Conservation (phyloP, 2,888 invertebrate species). For the Agapostemon virescens region DNA sequence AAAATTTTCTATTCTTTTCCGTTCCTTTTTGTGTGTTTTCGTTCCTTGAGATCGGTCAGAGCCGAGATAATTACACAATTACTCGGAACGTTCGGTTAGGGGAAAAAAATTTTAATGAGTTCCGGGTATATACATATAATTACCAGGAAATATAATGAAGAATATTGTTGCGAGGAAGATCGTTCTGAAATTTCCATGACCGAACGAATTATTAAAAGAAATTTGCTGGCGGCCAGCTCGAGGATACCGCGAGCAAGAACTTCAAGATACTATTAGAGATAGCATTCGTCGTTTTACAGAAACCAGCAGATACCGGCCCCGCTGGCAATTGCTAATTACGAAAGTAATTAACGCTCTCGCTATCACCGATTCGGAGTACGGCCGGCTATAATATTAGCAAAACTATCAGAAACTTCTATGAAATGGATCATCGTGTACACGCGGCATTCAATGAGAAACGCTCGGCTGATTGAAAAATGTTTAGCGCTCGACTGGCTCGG, state of each 20-base stretch:
- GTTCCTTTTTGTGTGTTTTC: no score
- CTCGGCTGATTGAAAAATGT: not conserved
- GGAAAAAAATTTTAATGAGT: constrained; percentile 16
- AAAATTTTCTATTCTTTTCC: constrained; percentile 3
- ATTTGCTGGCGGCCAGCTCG: not conserved
- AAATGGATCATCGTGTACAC: constrained; percentile 7
- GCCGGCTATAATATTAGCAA: constrained; percentile 27
- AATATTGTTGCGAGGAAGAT: not conserved
- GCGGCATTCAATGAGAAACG: not conserved
- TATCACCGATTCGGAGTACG: constrained; percentile 28
- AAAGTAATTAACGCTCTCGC: constrained; percentile 43
- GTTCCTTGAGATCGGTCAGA: not conserved
- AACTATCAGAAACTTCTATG: constrained; percentile 19
- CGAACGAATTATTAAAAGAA: not conserved
- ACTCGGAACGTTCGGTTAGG: not conserved
- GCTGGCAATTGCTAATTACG: constrained; percentile 39
- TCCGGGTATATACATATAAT: not conserved
- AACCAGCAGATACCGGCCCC: not conserved
- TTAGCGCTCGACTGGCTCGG: not conserved
- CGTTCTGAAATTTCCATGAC: not conserved
- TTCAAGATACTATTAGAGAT: constrained; percentile 26
- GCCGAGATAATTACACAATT: constrained; percentile 14
- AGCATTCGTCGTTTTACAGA: constrained; percentile 21
- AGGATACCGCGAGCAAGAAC: not conserved
- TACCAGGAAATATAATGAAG: not conserved